phyloP scores from a whole-genome alignment of 92 coral and sea anemone species.

The Scolanthus callimorphus region DNA sequence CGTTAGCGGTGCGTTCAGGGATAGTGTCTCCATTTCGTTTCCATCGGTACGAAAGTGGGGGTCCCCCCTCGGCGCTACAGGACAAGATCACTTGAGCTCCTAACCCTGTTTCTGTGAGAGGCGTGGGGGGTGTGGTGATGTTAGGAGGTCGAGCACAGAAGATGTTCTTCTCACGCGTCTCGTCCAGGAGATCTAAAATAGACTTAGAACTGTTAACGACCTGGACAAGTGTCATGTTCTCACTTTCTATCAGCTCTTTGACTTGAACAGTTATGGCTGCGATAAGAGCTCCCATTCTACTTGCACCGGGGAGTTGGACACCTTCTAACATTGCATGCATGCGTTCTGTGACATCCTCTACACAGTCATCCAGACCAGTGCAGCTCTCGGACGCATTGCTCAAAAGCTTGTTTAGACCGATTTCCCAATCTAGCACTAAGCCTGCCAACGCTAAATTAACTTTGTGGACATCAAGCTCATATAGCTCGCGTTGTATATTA shows the following conservation, averaged over 20 bases:
- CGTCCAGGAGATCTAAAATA: background rate
- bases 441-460: background rate
- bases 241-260: no score
- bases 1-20: background rate
- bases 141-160: background rate
- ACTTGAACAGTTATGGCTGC: no score
- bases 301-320: no score
- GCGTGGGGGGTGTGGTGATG: background rate
- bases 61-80: background rate
- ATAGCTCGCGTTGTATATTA: no score
- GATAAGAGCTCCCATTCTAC: no score
- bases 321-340: background rate
- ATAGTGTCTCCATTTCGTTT: background rate
- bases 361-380: background rate
- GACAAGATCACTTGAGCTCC: background rate
- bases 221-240: background rate
- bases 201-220: background rate
- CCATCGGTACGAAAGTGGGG: background rate
- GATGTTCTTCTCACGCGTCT: background rate
- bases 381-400: background rate
- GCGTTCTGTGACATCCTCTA: background rate
- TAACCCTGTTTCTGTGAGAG: background rate
- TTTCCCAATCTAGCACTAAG: background rate
- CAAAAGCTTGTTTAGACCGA: background rate
- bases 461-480: background rate